These are phyloP conservation scores for Tineola bisselliella DNA, from an alignment of 2,888 invertebrate genomes.

Conservation along the genomic window DNA sequence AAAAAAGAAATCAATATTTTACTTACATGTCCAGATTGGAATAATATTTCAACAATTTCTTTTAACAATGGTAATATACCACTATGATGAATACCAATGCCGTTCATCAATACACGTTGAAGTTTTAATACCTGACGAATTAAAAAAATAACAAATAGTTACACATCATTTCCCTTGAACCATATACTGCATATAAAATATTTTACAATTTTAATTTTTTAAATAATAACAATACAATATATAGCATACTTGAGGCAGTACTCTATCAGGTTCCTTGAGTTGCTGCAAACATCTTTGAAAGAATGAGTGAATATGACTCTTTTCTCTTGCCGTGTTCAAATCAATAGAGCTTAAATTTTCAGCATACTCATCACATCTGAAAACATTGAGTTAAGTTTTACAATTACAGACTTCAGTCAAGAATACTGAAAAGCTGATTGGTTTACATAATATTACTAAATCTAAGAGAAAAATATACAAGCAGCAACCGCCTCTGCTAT, in stretches of 20 bases:
- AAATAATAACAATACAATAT: no score
- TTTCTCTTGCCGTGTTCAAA: constrained; percentile 86
- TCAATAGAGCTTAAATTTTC: constrained; percentile 73
- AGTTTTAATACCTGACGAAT: constrained; percentile 43
- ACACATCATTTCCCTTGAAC: no score
- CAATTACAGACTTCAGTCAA: no score
- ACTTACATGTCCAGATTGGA: constrained; percentile 92
- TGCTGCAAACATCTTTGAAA: constrained; percentile 84
- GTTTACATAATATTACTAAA: no score
- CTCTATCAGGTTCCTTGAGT: constrained; percentile 85
- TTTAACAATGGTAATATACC: constrained; percentile 98
- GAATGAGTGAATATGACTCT: constrained; percentile 84
- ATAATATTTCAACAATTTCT: constrained; percentile 98
- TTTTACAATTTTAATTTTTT: neutral
- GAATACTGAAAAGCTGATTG: no score
- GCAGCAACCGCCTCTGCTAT: no score
- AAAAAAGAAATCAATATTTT: neutral
- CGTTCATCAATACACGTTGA: constrained; percentile 70
- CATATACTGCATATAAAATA: no score
- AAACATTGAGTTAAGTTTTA: constrained; percentile 24
- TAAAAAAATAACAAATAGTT: no score
- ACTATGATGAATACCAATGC: constrained; percentile 98
- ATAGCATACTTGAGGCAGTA: constrained; percentile 85
- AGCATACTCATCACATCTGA: constrained; percentile 68
- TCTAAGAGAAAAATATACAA: no score